Conservation (phyloP, 2,113 vertebrate genomes). For the Tricholaema leucomelas region DNA sequence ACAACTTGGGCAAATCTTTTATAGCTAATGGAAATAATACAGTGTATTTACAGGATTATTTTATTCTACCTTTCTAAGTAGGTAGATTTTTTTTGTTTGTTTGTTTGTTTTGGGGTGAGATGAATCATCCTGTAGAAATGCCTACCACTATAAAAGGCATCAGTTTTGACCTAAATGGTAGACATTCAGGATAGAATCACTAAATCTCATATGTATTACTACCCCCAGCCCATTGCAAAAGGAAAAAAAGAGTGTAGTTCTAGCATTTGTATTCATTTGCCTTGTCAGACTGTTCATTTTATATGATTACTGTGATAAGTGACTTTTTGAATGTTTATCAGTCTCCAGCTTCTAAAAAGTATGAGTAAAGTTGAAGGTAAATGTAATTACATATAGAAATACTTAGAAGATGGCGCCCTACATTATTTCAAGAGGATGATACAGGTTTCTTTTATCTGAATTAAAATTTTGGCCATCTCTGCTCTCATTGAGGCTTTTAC, state of each 20-base stretch:
- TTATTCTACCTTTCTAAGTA: not conserved
- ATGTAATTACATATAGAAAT: not conserved
- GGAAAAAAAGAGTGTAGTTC: not conserved
- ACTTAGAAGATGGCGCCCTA: not conserved
- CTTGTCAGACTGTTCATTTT: not conserved
- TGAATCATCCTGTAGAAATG: not conserved
- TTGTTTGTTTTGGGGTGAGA: not conserved
- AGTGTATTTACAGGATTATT: not conserved
- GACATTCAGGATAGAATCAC: not conserved
- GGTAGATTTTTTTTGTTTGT: too few species aligned
- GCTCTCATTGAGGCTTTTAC: not conserved
- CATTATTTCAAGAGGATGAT: not conserved
- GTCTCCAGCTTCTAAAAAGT: not conserved
- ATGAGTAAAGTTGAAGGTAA: not conserved
- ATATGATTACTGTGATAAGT: not conserved
- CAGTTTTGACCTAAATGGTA: not conserved
- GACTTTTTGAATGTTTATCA: not conserved
- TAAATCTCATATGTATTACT: not conserved
- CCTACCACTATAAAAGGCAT: not conserved
- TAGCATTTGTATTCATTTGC: not conserved
- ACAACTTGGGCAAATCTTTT: not conserved
- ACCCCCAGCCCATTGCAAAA: fast-evolving
- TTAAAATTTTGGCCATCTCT: not conserved
- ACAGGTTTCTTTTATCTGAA: not conserved
- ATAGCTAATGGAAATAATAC: not conserved